Evolutionary conservation across 2,113 vertebrate species (phyloP), one percentile per base, ranked within the genome.

Genomic region (Malurus melanocephalus): DNA sequence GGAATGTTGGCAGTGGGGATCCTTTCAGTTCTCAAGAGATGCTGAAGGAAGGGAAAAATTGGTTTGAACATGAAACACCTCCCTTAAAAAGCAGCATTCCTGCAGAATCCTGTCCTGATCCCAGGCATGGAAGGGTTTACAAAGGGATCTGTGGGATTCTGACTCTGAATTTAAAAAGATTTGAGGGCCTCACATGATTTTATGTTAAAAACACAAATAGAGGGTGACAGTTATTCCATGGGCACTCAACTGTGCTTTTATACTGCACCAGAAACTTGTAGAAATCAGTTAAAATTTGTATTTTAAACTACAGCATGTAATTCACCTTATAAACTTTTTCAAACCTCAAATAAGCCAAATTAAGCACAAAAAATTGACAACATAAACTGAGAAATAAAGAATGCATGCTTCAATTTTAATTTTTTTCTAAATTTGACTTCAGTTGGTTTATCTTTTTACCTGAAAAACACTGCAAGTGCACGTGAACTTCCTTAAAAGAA

Each of bases 401-500:
- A 11, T 10, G 11, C 56, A 72, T 72, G 43, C 75, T 87, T 82
- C 59, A 59, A 72, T 43, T n/a, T 45, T 52, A 72, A 30, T 87
- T 40, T 24, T 66, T 27, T 83, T 75, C 60, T 6, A 64, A 92
- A 76, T 79, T 90, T 30, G 10, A 42, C 27, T 90, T 93, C 91
- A 80, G 90, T 85, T 94, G 85, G 73, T 71, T 95, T 82, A 80
- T 87, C 81, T 89, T 93, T 91, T 67, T 52, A 85, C 95, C 88
- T 94, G 85, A 95, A 97, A 97, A 95, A 93, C 83, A 80, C 4
- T 64, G 49, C 89, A 86, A 38, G 90, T 96, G 88, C 95, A 62
- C 17, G 93, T 46, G 91, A 90, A 96, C 96, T 97, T 97, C 97
- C 96, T 97, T 91, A 95, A 92, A 96, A 95, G 93, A 96, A 88